Evolutionary conservation across 2,113 vertebrate genomes (phyloP), one percentile per base, ranked within the genome.

Genomic region (Galemys pyrenaicus): DNA sequence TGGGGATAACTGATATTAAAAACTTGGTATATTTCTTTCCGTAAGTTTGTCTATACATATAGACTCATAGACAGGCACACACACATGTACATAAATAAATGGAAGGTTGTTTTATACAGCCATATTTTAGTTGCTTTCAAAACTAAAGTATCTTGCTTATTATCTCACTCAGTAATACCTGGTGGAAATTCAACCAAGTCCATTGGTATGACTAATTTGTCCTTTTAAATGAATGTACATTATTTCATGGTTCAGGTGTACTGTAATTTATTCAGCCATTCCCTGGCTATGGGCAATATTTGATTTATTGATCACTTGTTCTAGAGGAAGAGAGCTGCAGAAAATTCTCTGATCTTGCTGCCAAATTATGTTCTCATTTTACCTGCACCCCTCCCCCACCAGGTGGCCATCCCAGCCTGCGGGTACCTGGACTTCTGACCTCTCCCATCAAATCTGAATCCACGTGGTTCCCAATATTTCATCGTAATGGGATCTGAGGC

Each of bases 401-500:
- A 87, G 84, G 92, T 84, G 28, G 67, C 67, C 58, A 35, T 60
- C 39, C 0, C 1, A 62, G 81, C 28, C 41, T 28, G 54, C 41
- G 0, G 1, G 90, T 54, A 95, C 90, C 87, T 13, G 0, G 65
- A 85, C 91, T 93, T 85, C 90, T 85, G 81, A 92, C 71, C 71
- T 92, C 56, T 88, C 37, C 78, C 86, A 74, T 13, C 12, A 30
- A 94, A 54, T 75, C 44, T 41, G 85, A 92, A 88, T 87, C 78
- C 44, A 92, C 74, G 6, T n/a, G 20, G 64, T 65, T 94, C 88
- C 95, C 93, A 93, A 62, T 96, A 93, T 96, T 93, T 96, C 97
- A 95, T 95, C 64, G 82, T 95, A 96, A 96, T 77, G 62, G 96
- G 91, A 95, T 95, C 90, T 91, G 90, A 83, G 67, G 64, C 82